These are phyloP conservation scores for Anniella stebbinsi DNA, from an alignment of 2,797 vertebrate genomes.

Conservation along the genomic window DNA sequence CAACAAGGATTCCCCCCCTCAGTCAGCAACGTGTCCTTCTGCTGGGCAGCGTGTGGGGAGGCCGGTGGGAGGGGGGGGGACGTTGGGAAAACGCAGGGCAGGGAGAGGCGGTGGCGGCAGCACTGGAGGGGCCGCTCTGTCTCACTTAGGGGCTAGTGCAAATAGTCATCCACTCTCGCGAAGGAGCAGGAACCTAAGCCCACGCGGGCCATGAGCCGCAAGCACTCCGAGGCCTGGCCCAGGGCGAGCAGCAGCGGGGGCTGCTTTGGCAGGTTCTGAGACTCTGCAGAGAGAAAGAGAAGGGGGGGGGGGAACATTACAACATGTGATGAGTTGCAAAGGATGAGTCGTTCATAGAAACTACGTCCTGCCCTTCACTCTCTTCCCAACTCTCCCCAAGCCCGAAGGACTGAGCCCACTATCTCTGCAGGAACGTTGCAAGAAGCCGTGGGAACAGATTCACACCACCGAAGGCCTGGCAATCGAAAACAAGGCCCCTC, in stretches of 20 bases:
- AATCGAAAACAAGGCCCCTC: neutral
- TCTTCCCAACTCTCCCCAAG: neutral
- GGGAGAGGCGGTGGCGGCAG: constrained; percentile 69
- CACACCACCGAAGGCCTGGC: neutral
- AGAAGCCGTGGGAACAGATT: no score
- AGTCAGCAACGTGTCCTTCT: constrained; percentile 51
- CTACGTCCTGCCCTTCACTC: neutral
- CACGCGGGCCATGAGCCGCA: constrained; percentile 96
- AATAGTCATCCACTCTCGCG: constrained; percentile 98
- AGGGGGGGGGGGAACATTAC: neutral
- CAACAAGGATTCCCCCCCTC: constrained; percentile 49
- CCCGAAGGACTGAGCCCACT: no score
- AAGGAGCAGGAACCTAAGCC: constrained; percentile 97
- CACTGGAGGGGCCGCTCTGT: constrained; percentile 63
- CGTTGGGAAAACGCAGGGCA: constrained; percentile 62
- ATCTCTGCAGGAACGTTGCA: no score
- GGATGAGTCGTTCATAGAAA: neutral
- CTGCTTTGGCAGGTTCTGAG: constrained; percentile 98
- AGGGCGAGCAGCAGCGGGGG: constrained; percentile 96
- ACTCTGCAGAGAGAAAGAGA: constrained; percentile 83
- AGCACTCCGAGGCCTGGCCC: constrained; percentile 96
- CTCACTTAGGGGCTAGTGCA: constrained; percentile 92
- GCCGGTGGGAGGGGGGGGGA: constrained; percentile 32
- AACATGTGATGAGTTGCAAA: neutral
- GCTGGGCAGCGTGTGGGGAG: constrained; percentile 56